phyloP scores from a whole-genome alignment of 2,113 vertebrate genomes.

The Gracilinanus agilis region DNA sequence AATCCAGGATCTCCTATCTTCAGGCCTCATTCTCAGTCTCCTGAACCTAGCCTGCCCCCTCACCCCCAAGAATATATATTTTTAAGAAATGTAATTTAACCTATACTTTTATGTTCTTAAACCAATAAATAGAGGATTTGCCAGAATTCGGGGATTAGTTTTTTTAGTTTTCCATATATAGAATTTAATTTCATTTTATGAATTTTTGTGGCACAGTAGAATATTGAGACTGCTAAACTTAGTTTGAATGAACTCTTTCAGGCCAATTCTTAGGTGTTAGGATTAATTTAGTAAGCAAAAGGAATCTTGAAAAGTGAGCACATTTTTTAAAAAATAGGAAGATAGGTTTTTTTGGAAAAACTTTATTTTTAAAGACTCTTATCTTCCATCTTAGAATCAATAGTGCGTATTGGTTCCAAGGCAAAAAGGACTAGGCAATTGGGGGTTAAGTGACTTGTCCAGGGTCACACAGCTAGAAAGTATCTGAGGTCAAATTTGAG shows the following conservation, averaged over 20 bases:
- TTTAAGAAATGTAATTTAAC: background rate
- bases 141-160: conserved; percentile 20
- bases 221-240: conserved; percentile 6
- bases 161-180: conserved; percentile 44
- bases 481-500: conserved; percentile 7
- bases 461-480: too few species aligned
- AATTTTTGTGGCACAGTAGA: conserved; percentile 27
- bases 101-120: background rate
- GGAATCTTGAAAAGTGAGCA: background rate
- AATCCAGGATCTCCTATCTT: too few species aligned
- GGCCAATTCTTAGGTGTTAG: background rate
- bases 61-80: too few species aligned
- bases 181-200: conserved; percentile 3
- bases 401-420: too few species aligned
- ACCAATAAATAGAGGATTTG: background rate
- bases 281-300: background rate
- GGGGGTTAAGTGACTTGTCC: too few species aligned
- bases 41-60: too few species aligned
- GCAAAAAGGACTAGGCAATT: too few species aligned
- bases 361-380: too few species aligned
- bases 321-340: background rate
- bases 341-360: conserved; percentile 11
- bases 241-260: background rate
- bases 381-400: too few species aligned
- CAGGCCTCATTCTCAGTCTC: too few species aligned